Percentiles rank a stretch among this genome's conserved stretches.
These are phyloP conservation scores for Oxyteleia sp. DNA, from an alignment of 2,888 invertebrate genomes.

Conservation along the genomic window DNA sequence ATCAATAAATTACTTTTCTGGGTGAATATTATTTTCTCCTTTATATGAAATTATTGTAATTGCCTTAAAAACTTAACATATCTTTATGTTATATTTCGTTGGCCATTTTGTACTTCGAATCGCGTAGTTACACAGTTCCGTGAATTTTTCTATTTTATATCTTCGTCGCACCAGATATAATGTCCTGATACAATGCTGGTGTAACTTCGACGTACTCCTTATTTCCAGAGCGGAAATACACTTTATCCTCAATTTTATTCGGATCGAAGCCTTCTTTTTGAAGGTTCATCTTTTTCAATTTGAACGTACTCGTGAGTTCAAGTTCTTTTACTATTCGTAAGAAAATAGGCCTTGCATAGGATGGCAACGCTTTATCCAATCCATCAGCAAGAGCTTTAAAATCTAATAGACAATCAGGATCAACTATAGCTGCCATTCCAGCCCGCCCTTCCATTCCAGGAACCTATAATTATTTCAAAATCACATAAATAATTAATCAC, in stretches of 20 bases:
- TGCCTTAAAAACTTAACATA: not conserved
- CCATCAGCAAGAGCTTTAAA: slow-evolving; percentile 87
- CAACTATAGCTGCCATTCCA: slow-evolving; percentile 91
- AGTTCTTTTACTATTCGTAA: slow-evolving; percentile 89
- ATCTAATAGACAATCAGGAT: slow-evolving; percentile 87
- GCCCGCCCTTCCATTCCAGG: slow-evolving; percentile 89
- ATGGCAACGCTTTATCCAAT: slow-evolving; percentile 88
- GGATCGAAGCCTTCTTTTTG: slow-evolving; percentile 90
- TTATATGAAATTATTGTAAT: not conserved
- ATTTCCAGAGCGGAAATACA: slow-evolving; percentile 88
- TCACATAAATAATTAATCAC: too few species aligned
- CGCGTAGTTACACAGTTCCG: not conserved
- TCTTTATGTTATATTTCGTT: slow-evolving; percentile 32
- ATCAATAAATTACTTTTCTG: too few species aligned
- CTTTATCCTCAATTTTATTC: slow-evolving; percentile 88
- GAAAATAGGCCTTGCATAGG: slow-evolving; percentile 90
- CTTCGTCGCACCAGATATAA: slow-evolving; percentile 87
- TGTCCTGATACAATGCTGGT: slow-evolving; percentile 88
- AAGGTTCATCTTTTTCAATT: slow-evolving; percentile 90
- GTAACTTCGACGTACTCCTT: slow-evolving; percentile 91
- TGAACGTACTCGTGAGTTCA: slow-evolving; percentile 91
- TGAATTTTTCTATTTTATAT: slow-evolving; percentile 79
- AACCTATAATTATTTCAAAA: slow-evolving; percentile 81
- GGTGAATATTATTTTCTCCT: not conserved
- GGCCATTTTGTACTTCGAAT: slow-evolving; percentile 37